phyloP scores from a whole-genome alignment of 2,888 invertebrate species.

The Pimpla rufipes region DNA sequence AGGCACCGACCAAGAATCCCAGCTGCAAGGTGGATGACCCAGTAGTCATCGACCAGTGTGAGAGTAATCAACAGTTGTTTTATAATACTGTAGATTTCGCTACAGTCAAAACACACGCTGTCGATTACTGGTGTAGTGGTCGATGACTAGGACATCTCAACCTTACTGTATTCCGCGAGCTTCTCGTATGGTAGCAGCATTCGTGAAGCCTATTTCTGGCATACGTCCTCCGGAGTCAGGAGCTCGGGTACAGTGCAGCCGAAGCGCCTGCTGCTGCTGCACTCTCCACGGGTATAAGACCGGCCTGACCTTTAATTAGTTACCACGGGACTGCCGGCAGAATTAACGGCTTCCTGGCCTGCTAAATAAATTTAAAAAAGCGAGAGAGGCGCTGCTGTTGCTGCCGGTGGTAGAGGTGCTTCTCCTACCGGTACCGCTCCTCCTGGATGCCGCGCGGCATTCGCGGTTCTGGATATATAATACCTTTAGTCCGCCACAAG shows the following conservation, averaged over 20 bases:
- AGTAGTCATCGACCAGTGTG: background rate
- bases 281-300: constrained; percentile 60
- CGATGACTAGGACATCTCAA: constrained; percentile 5
- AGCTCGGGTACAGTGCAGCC: constrained; percentile 64
- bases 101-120: background rate
- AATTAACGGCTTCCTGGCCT: constrained; percentile 83
- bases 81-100: constrained; percentile 41
- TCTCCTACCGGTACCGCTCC: constrained; percentile 28
- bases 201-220: constrained; percentile 49
- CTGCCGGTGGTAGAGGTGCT: constrained; percentile 28
- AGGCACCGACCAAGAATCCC: background rate
- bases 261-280: constrained; percentile 50
- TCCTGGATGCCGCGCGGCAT: constrained; percentile 49
- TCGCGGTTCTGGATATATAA: constrained; percentile 45
- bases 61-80: constrained; percentile 36
- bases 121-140: constrained; percentile 16
- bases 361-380: constrained; percentile 83
- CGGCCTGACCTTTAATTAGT: constrained; percentile 83
- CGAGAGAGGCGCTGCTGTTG: constrained; percentile 43
- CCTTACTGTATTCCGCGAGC: background rate
- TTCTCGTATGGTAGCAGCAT: constrained; percentile 40
- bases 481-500: constrained; percentile 37
- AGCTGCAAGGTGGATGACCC: background rate
- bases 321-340: constrained; percentile 78
- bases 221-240: constrained; percentile 72